phyloP scores from a whole-genome alignment of 2,113 vertebrate genomes.

The Cheirogaleus medius region DNA sequence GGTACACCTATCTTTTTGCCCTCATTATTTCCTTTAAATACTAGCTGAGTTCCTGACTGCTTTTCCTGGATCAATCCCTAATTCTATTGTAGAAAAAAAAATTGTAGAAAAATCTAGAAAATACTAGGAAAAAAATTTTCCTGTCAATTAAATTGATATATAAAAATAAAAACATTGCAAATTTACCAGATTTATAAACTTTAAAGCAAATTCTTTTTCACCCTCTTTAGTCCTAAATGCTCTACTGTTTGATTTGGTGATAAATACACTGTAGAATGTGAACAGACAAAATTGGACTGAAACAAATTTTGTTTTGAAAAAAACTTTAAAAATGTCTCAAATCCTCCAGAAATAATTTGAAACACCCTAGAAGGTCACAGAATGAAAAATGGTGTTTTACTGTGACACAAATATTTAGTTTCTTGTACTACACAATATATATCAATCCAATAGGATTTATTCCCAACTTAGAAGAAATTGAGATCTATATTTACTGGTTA shows the following conservation, averaged over 20 bases:
- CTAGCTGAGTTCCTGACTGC: background rate
- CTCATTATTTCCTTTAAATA: background rate
- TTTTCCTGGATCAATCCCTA: background rate
- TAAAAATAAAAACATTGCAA: slow-evolving; percentile 45
- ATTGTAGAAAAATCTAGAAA: background rate
- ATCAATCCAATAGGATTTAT: background rate
- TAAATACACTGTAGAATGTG: background rate
- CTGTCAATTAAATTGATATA: background rate
- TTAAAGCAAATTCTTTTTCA: background rate
- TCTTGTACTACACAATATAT: background rate
- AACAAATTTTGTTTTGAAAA: slow-evolving; percentile 20
- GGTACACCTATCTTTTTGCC: background rate
- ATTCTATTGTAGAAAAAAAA: background rate
- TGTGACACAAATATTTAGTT: background rate
- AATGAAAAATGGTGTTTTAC: slow-evolving; percentile 20
- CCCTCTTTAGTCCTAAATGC: background rate
- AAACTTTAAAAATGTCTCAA: background rate
- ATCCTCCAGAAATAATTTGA: slow-evolving; percentile 25
- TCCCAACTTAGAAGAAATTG: slow-evolving; percentile 20
- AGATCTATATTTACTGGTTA: background rate
- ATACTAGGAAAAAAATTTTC: background rate
- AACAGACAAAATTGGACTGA: background rate
- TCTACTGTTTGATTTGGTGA: background rate
- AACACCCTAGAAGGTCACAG: slow-evolving; percentile 4
- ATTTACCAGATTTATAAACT: background rate